A percentile compares a stretch with the other conserved stretches of the same genome.
phyloP scores from a whole-genome alignment of 2,888 invertebrate genomes.

The Ashinkailepas kermadecensis region DNA sequence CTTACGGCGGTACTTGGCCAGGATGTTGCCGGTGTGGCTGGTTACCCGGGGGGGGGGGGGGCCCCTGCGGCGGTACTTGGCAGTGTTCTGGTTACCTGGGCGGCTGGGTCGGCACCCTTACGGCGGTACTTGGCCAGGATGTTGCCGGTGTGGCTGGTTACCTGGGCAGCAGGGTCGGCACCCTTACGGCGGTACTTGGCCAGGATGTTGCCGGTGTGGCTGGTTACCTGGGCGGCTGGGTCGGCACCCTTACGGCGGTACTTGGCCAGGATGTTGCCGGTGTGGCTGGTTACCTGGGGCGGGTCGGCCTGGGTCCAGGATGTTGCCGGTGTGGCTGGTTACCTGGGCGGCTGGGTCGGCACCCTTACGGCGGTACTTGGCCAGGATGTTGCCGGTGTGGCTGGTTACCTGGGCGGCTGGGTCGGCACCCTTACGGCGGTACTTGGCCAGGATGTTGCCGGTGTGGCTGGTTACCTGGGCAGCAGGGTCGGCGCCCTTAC shows the following conservation, averaged over 20 bases:
- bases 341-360: constrained; percentile 40
- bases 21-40: too few species aligned
- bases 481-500: constrained; percentile 41
- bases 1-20: too few species aligned
- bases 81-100: neutral
- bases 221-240: constrained; percentile 39
- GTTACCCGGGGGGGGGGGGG: constrained; percentile 20
- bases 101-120: constrained; percentile 32
- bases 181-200: constrained; percentile 74
- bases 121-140: constrained; percentile 4
- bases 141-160: constrained; percentile 24
- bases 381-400: constrained; percentile 83
- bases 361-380: constrained; percentile 69
- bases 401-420: too few species aligned
- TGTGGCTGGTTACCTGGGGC: too few species aligned
- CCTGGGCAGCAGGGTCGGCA: constrained; percentile 40
- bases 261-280: too few species aligned
- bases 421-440: too few species aligned
- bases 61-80: too few species aligned
- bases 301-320: too few species aligned
- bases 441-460: constrained; percentile 9
- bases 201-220: constrained; percentile 73
- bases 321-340: constrained; percentile 24
- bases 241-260: too few species aligned
- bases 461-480: constrained; percentile 38